phyloP scores from a whole-genome alignment of 2,113 vertebrate genomes.

The Hirundichthys speculiger region DNA sequence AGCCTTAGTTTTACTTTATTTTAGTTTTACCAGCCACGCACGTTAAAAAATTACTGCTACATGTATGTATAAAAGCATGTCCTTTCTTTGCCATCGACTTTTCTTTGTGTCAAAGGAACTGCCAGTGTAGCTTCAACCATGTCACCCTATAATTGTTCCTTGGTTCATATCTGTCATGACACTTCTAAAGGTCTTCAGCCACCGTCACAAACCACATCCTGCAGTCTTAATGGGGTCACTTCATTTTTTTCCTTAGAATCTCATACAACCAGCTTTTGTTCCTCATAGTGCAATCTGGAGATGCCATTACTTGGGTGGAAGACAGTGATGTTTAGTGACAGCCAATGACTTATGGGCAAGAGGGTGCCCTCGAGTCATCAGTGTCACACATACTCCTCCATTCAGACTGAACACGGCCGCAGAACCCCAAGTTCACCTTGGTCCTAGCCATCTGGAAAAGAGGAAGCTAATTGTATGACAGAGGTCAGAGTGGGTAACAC shows the following conservation, averaged over 20 bases:
- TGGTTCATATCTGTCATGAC: slow-evolving; percentile 60
- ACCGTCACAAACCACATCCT: slow-evolving; percentile 64
- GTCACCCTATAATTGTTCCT: slow-evolving; percentile 64
- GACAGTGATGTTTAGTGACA: slow-evolving; percentile 83
- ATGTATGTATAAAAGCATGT: not conserved
- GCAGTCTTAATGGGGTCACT: slow-evolving; percentile 68
- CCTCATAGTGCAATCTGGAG: slow-evolving; percentile 76
- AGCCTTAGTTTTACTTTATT: not conserved
- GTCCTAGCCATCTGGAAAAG: slow-evolving; percentile 74
- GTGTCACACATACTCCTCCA: slow-evolving; percentile 70
- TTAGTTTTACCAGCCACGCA: not conserved
- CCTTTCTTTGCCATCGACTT: slow-evolving; percentile 22
- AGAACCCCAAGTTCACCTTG: slow-evolving; percentile 74
- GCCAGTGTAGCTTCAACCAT: slow-evolving; percentile 46
- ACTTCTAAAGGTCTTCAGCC: slow-evolving; percentile 61
- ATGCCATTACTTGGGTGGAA: slow-evolving; percentile 77
- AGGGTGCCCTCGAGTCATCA: slow-evolving; percentile 71
- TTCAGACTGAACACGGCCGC: slow-evolving; percentile 36
- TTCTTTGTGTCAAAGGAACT: slow-evolving; percentile 27
- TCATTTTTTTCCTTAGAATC: slow-evolving; percentile 51
- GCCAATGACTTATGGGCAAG: slow-evolving; percentile 76
- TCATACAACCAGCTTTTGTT: slow-evolving; percentile 70
- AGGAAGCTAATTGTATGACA: slow-evolving; percentile 72
- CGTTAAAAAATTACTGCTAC: slow-evolving; percentile 7
- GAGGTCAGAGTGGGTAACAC: slow-evolving; percentile 53